These are phyloP conservation scores for Hypanus sabinus DNA, from an alignment of 2,113 vertebrate species.

Conservation along the genomic window DNA sequence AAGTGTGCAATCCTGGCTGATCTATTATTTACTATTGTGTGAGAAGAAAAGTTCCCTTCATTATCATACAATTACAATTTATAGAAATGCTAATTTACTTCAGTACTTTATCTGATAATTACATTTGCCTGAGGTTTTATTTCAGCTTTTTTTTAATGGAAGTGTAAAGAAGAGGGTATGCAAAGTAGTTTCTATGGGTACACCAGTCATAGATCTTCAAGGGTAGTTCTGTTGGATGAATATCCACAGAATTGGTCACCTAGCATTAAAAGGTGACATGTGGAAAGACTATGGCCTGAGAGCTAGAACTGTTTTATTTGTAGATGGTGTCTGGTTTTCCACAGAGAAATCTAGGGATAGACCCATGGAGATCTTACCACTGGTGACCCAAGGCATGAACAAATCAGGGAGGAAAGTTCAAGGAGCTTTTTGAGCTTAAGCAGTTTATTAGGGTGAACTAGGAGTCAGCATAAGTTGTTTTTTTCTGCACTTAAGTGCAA, in stretches of 20 bases:
- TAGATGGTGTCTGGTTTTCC: neutral
- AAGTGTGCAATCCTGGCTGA: neutral
- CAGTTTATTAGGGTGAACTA: neutral
- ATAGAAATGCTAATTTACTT: neutral
- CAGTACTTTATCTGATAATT: constrained; percentile 8
- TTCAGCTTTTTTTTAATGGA: neutral
- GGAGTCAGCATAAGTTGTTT: too few species aligned
- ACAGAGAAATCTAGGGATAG: neutral
- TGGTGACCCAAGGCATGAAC: neutral
- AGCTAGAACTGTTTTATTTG: neutral
- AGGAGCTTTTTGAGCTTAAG: neutral
- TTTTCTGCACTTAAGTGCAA: too few species aligned
- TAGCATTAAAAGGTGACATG: neutral
- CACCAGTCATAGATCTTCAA: neutral
- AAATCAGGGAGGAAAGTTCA: neutral
- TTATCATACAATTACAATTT: constrained; percentile 13
- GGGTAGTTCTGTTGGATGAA: neutral
- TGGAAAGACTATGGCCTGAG: neutral
- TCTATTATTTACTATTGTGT: neutral
- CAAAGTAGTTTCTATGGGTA: neutral
- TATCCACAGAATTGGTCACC: neutral
- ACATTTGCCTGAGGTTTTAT: neutral
- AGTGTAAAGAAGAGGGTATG: neutral
- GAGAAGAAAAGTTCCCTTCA: neutral
- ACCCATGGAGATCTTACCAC: neutral